These are phyloP conservation scores for Fregata magnificens DNA, from an alignment of 2,113 vertebrate genomes.

Conservation along the genomic window DNA sequence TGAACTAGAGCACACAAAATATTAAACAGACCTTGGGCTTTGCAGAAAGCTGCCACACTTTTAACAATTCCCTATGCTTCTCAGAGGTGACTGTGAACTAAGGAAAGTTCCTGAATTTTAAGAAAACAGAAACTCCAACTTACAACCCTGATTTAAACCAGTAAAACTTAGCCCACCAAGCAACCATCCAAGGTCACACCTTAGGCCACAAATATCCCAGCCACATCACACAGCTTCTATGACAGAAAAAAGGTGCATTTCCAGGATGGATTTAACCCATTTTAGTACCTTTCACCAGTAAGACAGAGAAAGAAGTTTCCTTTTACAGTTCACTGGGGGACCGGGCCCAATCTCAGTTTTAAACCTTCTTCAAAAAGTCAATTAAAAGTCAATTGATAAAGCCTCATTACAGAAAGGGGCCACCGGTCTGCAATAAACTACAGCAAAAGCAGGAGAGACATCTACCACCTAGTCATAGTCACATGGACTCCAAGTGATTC, in stretches of 20 bases:
- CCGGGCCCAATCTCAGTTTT: neutral
- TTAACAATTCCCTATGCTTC: neutral
- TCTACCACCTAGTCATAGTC: neutral
- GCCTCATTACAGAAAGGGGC: neutral
- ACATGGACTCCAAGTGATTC: neutral
- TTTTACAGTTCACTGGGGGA: neutral
- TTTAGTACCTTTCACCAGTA: neutral
- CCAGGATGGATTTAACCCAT: neutral
- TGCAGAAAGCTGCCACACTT: neutral
- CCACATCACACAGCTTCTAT: neutral
- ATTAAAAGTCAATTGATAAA: neutral
- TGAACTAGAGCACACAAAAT: neutral
- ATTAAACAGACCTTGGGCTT: too few species aligned
- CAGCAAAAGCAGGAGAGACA: neutral
- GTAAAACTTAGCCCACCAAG: neutral
- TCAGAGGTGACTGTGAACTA: neutral
- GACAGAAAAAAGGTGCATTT: neutral
- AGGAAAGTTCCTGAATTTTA: neutral
- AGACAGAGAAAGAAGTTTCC: neutral
- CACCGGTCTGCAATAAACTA: neutral
- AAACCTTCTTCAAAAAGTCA: neutral
- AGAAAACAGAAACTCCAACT: neutral
- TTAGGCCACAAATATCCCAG: neutral
- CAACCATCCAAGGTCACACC: neutral
- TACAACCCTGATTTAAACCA: neutral